phyloP scores from a whole-genome alignment of 2,113 vertebrate genomes.

The Cariama cristata region DNA sequence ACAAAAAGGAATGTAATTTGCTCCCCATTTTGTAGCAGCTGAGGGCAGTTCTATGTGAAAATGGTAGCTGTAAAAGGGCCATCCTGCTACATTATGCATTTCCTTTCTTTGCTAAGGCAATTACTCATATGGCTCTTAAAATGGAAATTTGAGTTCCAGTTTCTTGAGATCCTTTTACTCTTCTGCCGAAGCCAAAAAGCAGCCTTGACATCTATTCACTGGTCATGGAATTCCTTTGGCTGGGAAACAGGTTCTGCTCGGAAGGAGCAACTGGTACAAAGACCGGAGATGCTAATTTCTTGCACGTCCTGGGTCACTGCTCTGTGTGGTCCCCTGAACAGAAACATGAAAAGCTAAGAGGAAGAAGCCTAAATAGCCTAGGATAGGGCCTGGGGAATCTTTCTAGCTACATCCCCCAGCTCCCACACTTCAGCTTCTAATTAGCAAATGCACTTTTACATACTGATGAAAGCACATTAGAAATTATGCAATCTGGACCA shows the following conservation, averaged over 20 bases:
- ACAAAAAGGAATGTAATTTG: not conserved
- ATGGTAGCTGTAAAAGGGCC: not conserved
- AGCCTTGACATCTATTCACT: not conserved
- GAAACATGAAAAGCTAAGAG: not conserved
- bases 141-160: not conserved
- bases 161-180: not conserved
- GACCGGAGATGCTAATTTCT: not conserved
- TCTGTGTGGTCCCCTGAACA: not conserved
- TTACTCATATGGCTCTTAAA: not conserved
- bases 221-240: not conserved
- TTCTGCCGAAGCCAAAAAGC: not conserved
- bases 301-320: not conserved
- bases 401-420: not conserved
- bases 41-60: not conserved
- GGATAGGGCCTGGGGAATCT: not conserved
- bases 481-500: not conserved
- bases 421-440: not conserved
- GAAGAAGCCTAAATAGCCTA: not conserved
- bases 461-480: not conserved
- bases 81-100: not conserved
- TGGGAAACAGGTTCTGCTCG: not conserved
- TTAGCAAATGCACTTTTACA: not conserved
- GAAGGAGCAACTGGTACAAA: not conserved
- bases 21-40: conserved; percentile 4
- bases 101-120: not conserved